phyloP scores from a whole-genome alignment of 2,113 vertebrate genomes.

The Rallus limicola region DNA sequence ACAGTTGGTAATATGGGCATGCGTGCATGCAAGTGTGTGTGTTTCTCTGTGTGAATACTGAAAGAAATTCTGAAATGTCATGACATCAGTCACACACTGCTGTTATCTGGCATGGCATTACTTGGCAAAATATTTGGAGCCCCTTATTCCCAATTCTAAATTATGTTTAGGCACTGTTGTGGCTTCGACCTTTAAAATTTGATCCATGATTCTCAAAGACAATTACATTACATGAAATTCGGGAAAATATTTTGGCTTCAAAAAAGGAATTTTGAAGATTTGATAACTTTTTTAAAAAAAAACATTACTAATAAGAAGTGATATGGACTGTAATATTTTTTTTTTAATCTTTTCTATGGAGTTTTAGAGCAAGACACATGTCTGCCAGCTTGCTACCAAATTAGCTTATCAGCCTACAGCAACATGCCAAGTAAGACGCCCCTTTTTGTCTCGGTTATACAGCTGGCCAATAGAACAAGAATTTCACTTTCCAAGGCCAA shows the following conservation, averaged over 20 bases:
- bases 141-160: neutral
- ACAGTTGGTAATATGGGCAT: no score
- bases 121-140: neutral
- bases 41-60: neutral
- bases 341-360: neutral
- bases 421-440: neutral
- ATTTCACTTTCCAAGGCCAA: neutral
- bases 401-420: neutral
- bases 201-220: neutral
- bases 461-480: neutral
- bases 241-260: neutral
- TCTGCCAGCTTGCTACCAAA: neutral
- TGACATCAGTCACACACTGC: neutral
- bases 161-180: neutral
- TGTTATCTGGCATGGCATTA: neutral
- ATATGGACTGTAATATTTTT: neutral
- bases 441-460: neutral
- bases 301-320: neutral
- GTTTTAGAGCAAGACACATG: neutral
- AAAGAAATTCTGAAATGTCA: neutral
- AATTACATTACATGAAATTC: neutral
- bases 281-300: neutral
- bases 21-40: accelerated
- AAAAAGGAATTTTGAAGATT: neutral
- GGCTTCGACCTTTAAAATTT: neutral